These are phyloP conservation scores for Miichthys miiuy DNA, from an alignment of 2,797 vertebrate genomes.

Conservation along the genomic window DNA sequence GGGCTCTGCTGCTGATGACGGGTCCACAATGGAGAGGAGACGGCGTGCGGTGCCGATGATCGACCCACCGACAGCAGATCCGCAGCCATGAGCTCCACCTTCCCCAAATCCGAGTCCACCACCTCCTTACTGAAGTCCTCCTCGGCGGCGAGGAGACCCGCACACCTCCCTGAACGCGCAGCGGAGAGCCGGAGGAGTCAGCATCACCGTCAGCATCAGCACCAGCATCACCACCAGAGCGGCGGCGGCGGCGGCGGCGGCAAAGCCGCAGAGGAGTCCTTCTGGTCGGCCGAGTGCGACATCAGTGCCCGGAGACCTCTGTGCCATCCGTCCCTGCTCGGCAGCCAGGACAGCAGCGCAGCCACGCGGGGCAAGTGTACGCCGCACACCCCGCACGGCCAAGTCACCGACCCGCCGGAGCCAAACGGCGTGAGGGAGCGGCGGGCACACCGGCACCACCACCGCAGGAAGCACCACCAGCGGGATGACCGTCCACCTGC, in stretches of 20 bases:
- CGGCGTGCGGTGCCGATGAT: conserved; percentile 42
- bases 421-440: conserved; percentile 77
- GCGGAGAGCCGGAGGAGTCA: conserved; percentile 76
- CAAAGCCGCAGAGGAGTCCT: conserved; percentile 72
- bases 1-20: conserved; percentile 40
- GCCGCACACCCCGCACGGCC: conserved; percentile 64
- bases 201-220: conserved; percentile 65
- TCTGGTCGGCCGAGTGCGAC: conserved; percentile 87
- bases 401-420: conserved; percentile 79
- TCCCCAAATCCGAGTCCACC: conserved; percentile 87
- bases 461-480: conserved; percentile 78
- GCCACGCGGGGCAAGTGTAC: conserved; percentile 80
- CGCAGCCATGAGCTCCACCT: conserved; percentile 84
- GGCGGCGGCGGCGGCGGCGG: conserved; percentile 48
- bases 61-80: conserved; percentile 38
- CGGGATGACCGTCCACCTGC: conserved; percentile 72
- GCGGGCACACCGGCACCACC: conserved; percentile 83
- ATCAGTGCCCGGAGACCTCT: conserved; percentile 94
- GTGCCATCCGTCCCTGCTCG: conserved; percentile 87
- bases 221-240: conserved; percentile 77
- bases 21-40: conserved; percentile 41
- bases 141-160: conserved; percentile 81
- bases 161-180: conserved; percentile 67
- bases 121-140: conserved; percentile 89
- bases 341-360: conserved; percentile 70